Evolutionary conservation across 2,113 vertebrate species (phyloP).

Genomic region (Stegostoma tigrinum): DNA sequence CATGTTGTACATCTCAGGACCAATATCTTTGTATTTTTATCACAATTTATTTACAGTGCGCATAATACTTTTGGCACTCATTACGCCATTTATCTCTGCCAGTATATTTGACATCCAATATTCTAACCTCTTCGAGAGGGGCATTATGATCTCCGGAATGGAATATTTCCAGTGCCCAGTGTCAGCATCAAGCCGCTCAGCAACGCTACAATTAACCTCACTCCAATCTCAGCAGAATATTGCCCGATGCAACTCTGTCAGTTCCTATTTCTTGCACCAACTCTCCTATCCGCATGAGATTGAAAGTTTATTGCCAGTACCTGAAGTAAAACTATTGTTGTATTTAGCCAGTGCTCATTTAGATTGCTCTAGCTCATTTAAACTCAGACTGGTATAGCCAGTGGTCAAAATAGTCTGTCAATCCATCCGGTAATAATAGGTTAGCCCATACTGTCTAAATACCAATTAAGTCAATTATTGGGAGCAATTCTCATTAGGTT

Average conservation of each 20-base stretch:
- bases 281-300: neutral
- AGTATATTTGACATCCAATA: neutral
- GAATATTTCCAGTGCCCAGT: neutral
- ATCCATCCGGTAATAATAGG: neutral
- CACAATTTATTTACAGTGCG: neutral
- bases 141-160: neutral
- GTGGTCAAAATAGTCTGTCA: neutral
- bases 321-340: neutral
- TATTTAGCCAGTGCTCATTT: neutral
- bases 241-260: neutral
- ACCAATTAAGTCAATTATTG: conserved; percentile 15
- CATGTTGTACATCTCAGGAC: neutral
- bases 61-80: neutral
- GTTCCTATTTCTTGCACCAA: neutral
- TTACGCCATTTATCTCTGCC: neutral
- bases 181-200: neutral
- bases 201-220: neutral
- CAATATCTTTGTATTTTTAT: neutral
- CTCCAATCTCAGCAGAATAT: neutral
- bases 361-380: neutral
- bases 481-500: neutral
- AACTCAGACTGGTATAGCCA: neutral
- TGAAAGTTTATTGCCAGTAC: neutral
- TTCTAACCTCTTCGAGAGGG: neutral
- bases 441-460: neutral